A percentile compares a stretch with the other conserved stretches of the same genome.
phyloP scores from a whole-genome alignment of 2,888 invertebrate species.

The Nemapogon koenigi region DNA sequence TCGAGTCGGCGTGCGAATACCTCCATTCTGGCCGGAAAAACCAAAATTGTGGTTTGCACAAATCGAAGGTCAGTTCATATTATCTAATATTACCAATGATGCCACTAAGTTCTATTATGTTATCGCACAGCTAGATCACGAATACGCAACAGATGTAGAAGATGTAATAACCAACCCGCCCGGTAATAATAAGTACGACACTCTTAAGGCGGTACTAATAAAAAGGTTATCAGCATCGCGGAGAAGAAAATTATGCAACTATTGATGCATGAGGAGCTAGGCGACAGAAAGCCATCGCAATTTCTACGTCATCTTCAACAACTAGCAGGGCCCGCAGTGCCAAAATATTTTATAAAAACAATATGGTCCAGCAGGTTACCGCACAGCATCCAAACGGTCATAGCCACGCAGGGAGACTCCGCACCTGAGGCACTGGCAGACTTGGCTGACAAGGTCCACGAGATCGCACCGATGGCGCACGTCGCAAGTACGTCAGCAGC shows the following conservation, averaged over 20 bases:
- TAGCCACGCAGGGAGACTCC: neutral
- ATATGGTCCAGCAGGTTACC: conserved; percentile 16
- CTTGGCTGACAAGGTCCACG: neutral
- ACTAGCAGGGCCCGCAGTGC: conserved; percentile 7
- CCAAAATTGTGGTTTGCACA: neutral
- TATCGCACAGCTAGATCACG: neutral
- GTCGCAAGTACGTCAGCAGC: neutral
- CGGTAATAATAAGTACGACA: neutral
- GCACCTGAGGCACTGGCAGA: neutral
- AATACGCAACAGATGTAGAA: neutral
- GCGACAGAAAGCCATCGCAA: conserved; percentile 9
- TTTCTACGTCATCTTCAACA: conserved; percentile 4
- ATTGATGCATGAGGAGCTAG: neutral
- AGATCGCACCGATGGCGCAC: neutral
- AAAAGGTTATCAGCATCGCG: neutral
- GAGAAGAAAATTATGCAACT: neutral
- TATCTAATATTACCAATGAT: neutral
- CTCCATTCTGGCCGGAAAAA: neutral
- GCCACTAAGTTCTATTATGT: neutral
- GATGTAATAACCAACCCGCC: neutral
- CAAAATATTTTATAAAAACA: conserved; percentile 7
- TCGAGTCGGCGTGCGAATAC: too few species aligned
- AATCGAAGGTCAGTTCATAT: neutral
- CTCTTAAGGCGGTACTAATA: neutral
- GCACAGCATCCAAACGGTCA: conserved; percentile 2